Evolutionary conservation across 2,113 vertebrate species (phyloP), one percentile per base, ranked within the genome.

Genomic region (Myotis lucifugus): DNA sequence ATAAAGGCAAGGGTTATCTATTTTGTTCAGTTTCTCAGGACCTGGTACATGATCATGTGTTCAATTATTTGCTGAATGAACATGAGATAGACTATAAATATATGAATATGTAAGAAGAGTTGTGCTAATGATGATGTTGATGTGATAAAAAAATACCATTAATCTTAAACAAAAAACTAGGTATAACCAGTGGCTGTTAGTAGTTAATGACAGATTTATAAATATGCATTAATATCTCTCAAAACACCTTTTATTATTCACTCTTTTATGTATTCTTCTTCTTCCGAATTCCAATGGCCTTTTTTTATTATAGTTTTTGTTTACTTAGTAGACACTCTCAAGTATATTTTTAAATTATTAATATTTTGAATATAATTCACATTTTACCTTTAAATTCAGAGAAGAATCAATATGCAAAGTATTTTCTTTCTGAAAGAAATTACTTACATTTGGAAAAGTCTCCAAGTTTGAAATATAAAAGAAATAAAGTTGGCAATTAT

Each of bases 381-480:
- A 94, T 8, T 61, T 27, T 76, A 87, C 15, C 40, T 83, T 61
- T 15, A 86, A 69, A 85, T 64, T 79, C 64, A 96, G 15, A 70
- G 54, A 52, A 85, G 6, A 86, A 90, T 54, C 34, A 90, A 83
- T 52, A 74, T 6, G 76, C 19, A 93, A 91, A 96, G 25, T 72
- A 87, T 67, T 88, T 64, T 50, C 23, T 87, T 85, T 27, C 40
- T 95, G 37, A 96, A 94, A 23, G 34, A 91, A 87, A 61, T 72
- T 85, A 93, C 9, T 83, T 52, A 90, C 48, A 85, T 73, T 76
- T 77, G 8, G 91, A 13, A 52, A 77, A 54, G 34, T 82, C 67
- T 85, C 29, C 78, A 90, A 90, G 7, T 85, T 40, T 95, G 42
- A 89, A 94, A 93, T 19, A 56, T 6, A 72, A 85, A 85, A 95